Conservation (phyloP, 1,140 invertebrate genomes). For the Orius insidiosus region DNA sequence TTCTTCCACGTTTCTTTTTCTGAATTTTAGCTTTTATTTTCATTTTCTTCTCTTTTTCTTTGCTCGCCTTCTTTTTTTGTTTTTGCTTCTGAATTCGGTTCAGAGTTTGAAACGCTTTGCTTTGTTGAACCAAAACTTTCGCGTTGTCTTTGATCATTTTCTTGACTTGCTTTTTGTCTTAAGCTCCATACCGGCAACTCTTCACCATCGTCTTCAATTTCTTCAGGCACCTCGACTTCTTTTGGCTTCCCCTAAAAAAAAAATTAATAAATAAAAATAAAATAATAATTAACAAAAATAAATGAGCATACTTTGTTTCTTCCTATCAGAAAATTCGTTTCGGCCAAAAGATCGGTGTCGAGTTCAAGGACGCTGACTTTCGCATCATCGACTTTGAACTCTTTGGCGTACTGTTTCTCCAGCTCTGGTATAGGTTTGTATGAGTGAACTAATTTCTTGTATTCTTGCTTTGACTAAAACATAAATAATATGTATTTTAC, state of each 20-base stretch:
- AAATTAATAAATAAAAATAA: too few relatives aligned
- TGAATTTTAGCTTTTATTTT: too few relatives aligned
- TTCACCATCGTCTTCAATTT: slow-evolving; percentile 24
- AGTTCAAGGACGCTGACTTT: slow-evolving; percentile 57
- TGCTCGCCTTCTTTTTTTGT: slow-evolving; percentile 18
- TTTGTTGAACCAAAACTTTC: slow-evolving; percentile 46
- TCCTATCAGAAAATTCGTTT: slow-evolving; percentile 48
- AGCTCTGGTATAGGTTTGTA: slow-evolving; percentile 44
- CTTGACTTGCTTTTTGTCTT: slow-evolving; percentile 45
- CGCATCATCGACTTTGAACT: slow-evolving; percentile 53
- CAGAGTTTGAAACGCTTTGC: slow-evolving; percentile 53
- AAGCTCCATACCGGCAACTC: slow-evolving; percentile 39
- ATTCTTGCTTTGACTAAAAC: slow-evolving; percentile 42
- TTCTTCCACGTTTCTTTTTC: too few relatives aligned
- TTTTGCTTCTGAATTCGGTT: slow-evolving; percentile 37
- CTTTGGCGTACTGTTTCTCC: slow-evolving; percentile 42
- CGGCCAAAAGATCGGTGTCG: slow-evolving; percentile 40
- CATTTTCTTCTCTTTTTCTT: too few relatives aligned
- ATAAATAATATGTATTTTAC: slow-evolving; percentile 18
- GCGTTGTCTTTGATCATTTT: slow-evolving; percentile 44
- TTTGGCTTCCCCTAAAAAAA: slow-evolving; percentile 25
- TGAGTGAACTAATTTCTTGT: slow-evolving; percentile 42
- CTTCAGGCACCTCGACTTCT: slow-evolving; percentile 24
- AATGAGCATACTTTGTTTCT: slow-evolving; percentile 43
- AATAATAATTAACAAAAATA: too few relatives aligned